phyloP scores from a whole-genome alignment of 2,113 vertebrate species.

The Cynopterus brachyotis region DNA sequence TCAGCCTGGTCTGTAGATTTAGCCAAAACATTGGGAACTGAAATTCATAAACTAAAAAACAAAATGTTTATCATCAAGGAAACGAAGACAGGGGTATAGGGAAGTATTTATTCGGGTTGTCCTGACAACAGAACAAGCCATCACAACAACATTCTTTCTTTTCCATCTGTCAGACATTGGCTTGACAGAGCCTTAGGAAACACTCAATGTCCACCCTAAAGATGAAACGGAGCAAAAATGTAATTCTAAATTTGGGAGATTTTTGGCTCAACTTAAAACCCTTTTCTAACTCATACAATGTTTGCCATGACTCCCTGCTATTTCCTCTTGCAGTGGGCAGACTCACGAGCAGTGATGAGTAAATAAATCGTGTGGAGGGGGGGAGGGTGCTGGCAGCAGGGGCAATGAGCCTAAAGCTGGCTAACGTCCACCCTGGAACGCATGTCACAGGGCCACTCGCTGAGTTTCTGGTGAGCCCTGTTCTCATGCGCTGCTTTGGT shows the following conservation, averaged over 20 bases:
- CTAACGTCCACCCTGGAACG: not conserved
- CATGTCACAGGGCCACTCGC: not conserved
- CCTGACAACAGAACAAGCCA: slow-evolving; percentile 48
- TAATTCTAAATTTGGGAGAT: slow-evolving; percentile 78
- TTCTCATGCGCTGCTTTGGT: not conserved
- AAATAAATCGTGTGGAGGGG: not conserved
- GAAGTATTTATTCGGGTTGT: slow-evolving; percentile 73
- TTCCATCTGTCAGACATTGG: slow-evolving; percentile 74
- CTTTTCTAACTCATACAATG: slow-evolving; percentile 69
- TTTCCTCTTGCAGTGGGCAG: slow-evolving; percentile 61
- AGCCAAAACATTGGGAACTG: not conserved
- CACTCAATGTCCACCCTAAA: slow-evolving; percentile 72
- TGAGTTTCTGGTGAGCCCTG: not conserved
- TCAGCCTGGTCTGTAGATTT: not conserved
- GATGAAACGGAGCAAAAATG: slow-evolving; percentile 76
- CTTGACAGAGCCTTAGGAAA: slow-evolving; percentile 76
- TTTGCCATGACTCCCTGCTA: slow-evolving; percentile 63
- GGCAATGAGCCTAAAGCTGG: not conserved
- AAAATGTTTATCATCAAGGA: slow-evolving; percentile 50
- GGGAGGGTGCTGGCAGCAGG: not conserved
- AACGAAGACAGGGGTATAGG: not conserved
- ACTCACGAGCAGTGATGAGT: not conserved
- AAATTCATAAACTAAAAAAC: slow-evolving; percentile 42
- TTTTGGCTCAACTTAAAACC: slow-evolving; percentile 81
- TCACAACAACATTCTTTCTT: slow-evolving; percentile 77